Conservation (phyloP, 2,797 vertebrate species). For the Betta splendens region DNA sequence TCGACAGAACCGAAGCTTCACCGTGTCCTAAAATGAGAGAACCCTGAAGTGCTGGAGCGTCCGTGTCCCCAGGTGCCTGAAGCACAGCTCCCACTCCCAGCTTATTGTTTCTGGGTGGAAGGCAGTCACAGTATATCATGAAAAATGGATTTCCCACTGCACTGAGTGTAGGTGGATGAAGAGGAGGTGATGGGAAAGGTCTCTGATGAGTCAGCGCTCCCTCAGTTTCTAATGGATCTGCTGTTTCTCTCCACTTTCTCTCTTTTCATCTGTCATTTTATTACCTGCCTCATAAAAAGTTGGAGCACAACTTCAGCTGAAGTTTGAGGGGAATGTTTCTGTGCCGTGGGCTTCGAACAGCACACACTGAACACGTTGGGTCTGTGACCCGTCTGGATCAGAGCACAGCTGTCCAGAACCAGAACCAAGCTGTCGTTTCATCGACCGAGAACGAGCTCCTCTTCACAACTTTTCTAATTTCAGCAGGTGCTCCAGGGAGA, state of each 20-base stretch:
- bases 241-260: conserved; percentile 19
- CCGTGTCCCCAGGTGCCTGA: conserved; percentile 17
- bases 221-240: conserved; percentile 47
- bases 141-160: conserved; percentile 30
- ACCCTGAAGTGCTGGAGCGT: too few relatives aligned
- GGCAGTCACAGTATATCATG: conserved; percentile 11
- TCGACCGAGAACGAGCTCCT: conserved; percentile 15
- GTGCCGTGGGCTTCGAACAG: too few relatives aligned
- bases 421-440: conserved; percentile 14
- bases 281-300: too few relatives aligned
- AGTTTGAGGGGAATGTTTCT: too few relatives aligned
- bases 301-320: too few relatives aligned
- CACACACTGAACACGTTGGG: too few relatives aligned
- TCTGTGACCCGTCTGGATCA: neutral
- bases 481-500: neutral
- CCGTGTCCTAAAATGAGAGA: conserved; percentile 15
- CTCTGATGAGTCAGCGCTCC: conserved; percentile 56
- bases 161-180: conserved; percentile 14
- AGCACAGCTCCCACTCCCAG: conserved; percentile 13
- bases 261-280: conserved; percentile 54
- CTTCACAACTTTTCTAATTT: conserved; percentile 22
- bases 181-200: conserved; percentile 43
- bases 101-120: conserved; percentile 37
- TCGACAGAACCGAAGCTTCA: too few relatives aligned
- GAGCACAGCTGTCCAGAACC: neutral